Base-by-base conservation (phyloP, 2,888 invertebrate species). In the Callosobruchus maculatus region DNA sequence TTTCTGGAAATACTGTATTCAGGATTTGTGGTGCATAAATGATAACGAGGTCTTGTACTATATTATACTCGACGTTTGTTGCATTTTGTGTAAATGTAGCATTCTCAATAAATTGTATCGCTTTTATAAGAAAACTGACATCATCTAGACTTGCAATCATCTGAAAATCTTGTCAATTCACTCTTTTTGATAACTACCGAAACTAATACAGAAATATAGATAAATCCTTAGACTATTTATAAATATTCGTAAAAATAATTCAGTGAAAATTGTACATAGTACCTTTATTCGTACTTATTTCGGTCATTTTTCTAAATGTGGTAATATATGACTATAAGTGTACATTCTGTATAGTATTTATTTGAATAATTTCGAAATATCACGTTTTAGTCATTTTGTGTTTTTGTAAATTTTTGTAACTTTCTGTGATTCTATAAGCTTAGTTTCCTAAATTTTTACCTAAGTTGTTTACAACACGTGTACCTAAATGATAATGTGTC, bases 331-430 rank as follows among this genome's bases (percentile, higher is more conserved):
- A 30, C 72, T 68, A 67, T 68, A 82, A 81, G 84, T 86, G 86
- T 86, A 86, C 85, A 86, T 86, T 86, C 84, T 86, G 86, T 86
- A 86, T 85, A 86, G 85, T 86, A 86, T 86, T 86, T 86, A 86
- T 86, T 86, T 80, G 77, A 76, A 81, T 80, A 77, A 81, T 80
- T 82, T 82, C 81, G 80, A 82, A 82, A 81, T 81, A 81, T 83
- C 78, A 83, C 80, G 79, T 77, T 79, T 81, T 81, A 79, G 75
- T 78, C 75, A 75, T 77, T 78, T 75, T 31, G 20, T 31, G 21
- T 26, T 76, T 77, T 76, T 82, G 81, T 81, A 82, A 82, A 81
- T 80, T 81, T 81, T 82, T 82, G 81, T 82, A 84, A 85, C 84
- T 81, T 84, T 85, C 85, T 86, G 86, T 86, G 85, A 86, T 85